These are phyloP conservation scores for Myodes glareolus DNA, from an alignment of 2,113 vertebrate species.

Conservation along the genomic window DNA sequence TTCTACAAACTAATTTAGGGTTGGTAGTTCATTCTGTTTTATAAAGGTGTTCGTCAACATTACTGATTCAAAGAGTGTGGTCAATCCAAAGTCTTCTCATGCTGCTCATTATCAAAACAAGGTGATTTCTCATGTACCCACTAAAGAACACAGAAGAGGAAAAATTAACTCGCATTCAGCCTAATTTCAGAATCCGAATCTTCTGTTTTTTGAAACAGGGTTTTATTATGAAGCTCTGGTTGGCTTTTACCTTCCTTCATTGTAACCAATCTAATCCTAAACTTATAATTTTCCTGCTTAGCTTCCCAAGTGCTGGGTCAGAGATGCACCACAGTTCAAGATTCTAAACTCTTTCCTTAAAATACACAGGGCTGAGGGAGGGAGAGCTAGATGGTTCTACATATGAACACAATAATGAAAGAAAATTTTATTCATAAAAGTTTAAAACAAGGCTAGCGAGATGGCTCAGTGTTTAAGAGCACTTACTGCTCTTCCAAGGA, in stretches of 20 bases:
- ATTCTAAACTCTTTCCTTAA: background rate
- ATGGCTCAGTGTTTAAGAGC: background rate
- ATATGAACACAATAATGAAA: background rate
- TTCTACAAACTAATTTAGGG: constrained; percentile 60
- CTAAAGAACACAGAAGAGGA: constrained; percentile 16
- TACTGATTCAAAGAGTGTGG: constrained; percentile 55
- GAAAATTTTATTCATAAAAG: background rate
- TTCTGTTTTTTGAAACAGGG: background rate
- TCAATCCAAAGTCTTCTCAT: constrained; percentile 58
- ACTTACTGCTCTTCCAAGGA: too few relatives aligned
- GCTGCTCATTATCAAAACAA: constrained; percentile 66
- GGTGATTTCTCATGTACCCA: constrained; percentile 17
- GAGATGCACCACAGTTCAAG: background rate
- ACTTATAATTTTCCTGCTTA: background rate
- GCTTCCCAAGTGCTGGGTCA: background rate
- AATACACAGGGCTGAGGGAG: too few relatives aligned
- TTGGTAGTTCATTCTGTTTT: constrained; percentile 66
- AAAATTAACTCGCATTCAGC: constrained; percentile 10
- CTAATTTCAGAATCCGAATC: constrained; percentile 35
- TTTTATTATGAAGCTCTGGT: background rate
- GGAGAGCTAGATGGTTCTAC: background rate
- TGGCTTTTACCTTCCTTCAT: background rate
- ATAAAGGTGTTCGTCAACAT: constrained; percentile 59
- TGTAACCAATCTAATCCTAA: background rate
- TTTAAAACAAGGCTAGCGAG: background rate